Conservation (phyloP, 2,888 invertebrate genomes). For the Aphodius granarius region DNA sequence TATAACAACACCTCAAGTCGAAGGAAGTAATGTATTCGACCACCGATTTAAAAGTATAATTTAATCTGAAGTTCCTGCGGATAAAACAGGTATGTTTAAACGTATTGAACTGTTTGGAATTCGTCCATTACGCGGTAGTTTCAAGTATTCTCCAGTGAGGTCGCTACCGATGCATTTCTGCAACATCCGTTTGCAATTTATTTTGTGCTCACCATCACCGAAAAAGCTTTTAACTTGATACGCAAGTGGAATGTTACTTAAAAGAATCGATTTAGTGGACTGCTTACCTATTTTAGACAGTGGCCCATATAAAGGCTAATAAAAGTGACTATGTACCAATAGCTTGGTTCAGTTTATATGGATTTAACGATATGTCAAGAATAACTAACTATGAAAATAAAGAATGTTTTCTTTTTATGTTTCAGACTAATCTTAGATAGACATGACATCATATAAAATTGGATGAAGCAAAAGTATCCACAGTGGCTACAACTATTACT, state of each 20-base stretch:
- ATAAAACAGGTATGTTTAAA: constrained; percentile 36
- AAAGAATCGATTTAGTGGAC: not conserved
- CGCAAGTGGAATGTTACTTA: not conserved
- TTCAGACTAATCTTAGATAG: not conserved
- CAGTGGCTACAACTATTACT: not conserved
- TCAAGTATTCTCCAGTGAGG: not conserved
- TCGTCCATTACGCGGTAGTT: constrained; percentile 16
- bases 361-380: too few relatives aligned
- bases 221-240: not conserved
- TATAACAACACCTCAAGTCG: not conserved
- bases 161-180: not conserved
- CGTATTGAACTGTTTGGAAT: constrained; percentile 31
- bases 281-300: not conserved
- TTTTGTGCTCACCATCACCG: not conserved
- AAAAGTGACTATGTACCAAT: too few relatives aligned
- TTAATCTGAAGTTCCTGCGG: constrained; percentile 36
- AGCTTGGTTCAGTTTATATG: not conserved
- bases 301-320: too few relatives aligned
- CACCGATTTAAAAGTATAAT: constrained; percentile 38
- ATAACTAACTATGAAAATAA: not conserved
- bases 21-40: not conserved
- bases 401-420: not conserved
- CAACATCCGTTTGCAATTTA: constrained; percentile 10
- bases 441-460: not conserved
- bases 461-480: not conserved